Conservation (phyloP, 2,888 invertebrate genomes). For the Tipula unca region DNA sequence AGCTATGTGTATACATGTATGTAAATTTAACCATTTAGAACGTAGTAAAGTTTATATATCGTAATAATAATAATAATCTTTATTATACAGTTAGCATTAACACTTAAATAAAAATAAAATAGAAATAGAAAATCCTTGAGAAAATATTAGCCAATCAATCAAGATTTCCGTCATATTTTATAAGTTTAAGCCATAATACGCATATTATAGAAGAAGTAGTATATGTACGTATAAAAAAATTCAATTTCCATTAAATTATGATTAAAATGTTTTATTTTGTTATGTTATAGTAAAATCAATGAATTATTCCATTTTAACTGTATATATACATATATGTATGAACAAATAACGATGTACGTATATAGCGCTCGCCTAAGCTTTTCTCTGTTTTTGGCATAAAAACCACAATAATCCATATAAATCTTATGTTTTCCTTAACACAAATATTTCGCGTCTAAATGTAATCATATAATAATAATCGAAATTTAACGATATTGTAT, state of each 20-base stretch:
- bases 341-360: not conserved
- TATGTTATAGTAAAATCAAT: not conserved
- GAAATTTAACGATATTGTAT: not conserved
- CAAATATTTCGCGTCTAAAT: not conserved
- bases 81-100: not conserved
- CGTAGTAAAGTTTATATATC: not conserved
- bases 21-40: not conserved
- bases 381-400: not conserved
- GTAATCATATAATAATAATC: not conserved
- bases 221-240: not conserved
- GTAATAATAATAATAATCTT: slow-evolving; percentile 1
- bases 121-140: not conserved
- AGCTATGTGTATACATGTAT: not conserved
- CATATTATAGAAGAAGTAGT: not conserved
- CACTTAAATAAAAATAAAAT: not conserved
- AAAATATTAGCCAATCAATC: slow-evolving; percentile 4
- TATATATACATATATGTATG: not conserved
- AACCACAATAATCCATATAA: slow-evolving; percentile 14
- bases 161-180: not conserved
- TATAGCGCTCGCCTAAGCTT: not conserved
- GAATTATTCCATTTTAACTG: not conserved
- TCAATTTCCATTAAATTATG: not conserved
- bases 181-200: not conserved
- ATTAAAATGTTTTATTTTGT: slow-evolving; percentile 3
- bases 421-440: not conserved